These are phyloP conservation scores for Agrypnus murinus DNA, from an alignment of 2,888 invertebrate species.

Conservation along the genomic window DNA sequence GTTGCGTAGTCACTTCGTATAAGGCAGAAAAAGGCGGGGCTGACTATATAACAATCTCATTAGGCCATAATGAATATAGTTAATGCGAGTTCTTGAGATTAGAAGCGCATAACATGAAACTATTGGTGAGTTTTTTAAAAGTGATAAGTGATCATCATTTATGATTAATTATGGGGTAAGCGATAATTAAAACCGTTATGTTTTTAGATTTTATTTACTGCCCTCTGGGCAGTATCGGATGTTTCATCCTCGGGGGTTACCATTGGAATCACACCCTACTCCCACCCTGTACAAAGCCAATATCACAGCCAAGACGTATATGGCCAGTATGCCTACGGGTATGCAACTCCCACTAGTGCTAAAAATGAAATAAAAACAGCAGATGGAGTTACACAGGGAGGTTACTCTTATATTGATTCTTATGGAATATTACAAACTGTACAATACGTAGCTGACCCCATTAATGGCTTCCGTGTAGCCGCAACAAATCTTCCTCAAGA, in stretches of 20 bases:
- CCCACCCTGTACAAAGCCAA: conserved; percentile 68
- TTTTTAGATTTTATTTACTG: conserved; percentile 28
- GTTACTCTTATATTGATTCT: conserved; percentile 81
- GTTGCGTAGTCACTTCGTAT: conserved; percentile 47
- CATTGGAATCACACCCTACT: conserved; percentile 64
- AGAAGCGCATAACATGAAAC: conserved; percentile 57
- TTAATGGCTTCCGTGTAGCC: conserved; percentile 79
- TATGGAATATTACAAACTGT: conserved; percentile 79
- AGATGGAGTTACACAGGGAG: conserved; percentile 79
- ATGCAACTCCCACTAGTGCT: conserved; percentile 78
- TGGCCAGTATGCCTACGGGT: conserved; percentile 77
- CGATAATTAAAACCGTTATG: not conserved
- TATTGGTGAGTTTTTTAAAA: conserved; percentile 57
- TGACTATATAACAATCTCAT: conserved; percentile 54
- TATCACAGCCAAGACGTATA: conserved; percentile 75
- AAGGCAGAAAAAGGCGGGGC: conserved; percentile 55
- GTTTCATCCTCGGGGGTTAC: conserved; percentile 68
- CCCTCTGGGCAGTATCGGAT: conserved; percentile 41
- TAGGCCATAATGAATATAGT: conserved; percentile 53
- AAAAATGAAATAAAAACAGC: conserved; percentile 77
- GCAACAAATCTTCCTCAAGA: conserved; percentile 78
- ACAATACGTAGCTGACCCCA: conserved; percentile 77
- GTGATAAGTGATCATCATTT: conserved; percentile 4
- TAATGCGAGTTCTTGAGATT: conserved; percentile 58
- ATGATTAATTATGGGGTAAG: conserved; percentile 20